Percentiles rank a stretch among this genome's conserved stretches.
phyloP scores from a whole-genome alignment of 2,888 invertebrate species.

The Synergus japonicus region DNA sequence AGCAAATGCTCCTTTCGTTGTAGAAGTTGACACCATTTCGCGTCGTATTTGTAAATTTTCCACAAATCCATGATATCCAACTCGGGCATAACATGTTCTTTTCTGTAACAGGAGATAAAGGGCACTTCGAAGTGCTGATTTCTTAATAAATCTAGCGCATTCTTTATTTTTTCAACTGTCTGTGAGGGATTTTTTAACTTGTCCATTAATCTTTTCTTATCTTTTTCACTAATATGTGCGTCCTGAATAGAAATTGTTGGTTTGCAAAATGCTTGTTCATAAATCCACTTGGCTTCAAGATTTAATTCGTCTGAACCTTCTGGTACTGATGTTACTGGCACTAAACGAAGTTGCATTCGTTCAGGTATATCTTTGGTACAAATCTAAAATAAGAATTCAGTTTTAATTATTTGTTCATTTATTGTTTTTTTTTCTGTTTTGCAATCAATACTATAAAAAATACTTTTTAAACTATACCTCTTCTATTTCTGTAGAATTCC shows the following conservation, averaged over 20 bases:
- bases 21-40: constrained; percentile 94
- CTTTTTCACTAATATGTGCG: constrained; percentile 73
- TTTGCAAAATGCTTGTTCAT: constrained; percentile 92
- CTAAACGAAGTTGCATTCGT: constrained; percentile 91
- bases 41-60: constrained; percentile 97
- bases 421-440: neutral
- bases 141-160: constrained; percentile 96
- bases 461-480: constrained; percentile 80
- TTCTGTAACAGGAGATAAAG: constrained; percentile 98
- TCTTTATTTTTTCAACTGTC: constrained; percentile 91
- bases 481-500: constrained; percentile 94
- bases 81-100: constrained; percentile 97
- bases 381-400: constrained; percentile 78
- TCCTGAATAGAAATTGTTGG: constrained; percentile 88
- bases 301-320: constrained; percentile 91
- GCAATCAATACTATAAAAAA: neutral
- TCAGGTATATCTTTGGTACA: constrained; percentile 92
- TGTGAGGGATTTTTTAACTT: constrained; percentile 81
- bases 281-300: constrained; percentile 97
- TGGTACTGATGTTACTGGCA: constrained; percentile 88
- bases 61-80: constrained; percentile 96
- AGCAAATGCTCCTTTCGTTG: constrained; percentile 90
- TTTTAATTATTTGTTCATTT: neutral
- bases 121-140: constrained; percentile 97
- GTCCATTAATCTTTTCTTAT: neutral